Conservation (phyloP, 2,888 invertebrate genomes). For the Sinopyrophorus schimmeli region DNA sequence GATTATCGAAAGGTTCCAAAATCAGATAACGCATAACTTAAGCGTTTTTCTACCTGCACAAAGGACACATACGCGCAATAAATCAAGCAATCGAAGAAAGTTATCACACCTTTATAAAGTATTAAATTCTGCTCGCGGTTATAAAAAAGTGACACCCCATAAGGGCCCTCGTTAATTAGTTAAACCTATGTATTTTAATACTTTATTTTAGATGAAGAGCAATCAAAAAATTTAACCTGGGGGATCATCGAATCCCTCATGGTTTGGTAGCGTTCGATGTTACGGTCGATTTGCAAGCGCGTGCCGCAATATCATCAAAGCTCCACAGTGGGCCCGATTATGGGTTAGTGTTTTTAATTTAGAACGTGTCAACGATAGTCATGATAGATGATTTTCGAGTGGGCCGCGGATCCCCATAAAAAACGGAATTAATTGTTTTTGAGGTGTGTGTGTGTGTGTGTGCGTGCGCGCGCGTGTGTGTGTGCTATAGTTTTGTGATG, state of each 20-base stretch:
- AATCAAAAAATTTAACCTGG: conserved; percentile 37
- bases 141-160: conserved; percentile 37
- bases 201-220: conserved; percentile 37
- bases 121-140: conserved; percentile 28
- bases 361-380: conserved; percentile 57
- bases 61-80: conserved; percentile 20
- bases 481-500: conserved; percentile 48
- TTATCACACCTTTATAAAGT: conserved; percentile 32
- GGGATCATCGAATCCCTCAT: conserved; percentile 26
- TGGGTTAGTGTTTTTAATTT: conserved; percentile 57
- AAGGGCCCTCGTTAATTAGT: conserved; percentile 35
- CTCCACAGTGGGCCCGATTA: conserved; percentile 27
- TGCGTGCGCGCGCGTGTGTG: conserved; percentile 29
- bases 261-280: conserved; percentile 16
- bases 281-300: background rate
- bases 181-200: conserved; percentile 36
- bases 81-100: conserved; percentile 28
- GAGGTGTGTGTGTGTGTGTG: conserved; percentile 43
- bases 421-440: conserved; percentile 56
- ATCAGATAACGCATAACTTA: background rate
- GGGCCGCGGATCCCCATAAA: conserved; percentile 52
- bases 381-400: conserved; percentile 57
- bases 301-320: conserved; percentile 20
- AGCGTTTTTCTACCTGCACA: background rate
- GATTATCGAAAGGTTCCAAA: too few relatives aligned